Conservation (phyloP, 2,888 invertebrate genomes). For the Caenorhabditis sp. region DNA sequence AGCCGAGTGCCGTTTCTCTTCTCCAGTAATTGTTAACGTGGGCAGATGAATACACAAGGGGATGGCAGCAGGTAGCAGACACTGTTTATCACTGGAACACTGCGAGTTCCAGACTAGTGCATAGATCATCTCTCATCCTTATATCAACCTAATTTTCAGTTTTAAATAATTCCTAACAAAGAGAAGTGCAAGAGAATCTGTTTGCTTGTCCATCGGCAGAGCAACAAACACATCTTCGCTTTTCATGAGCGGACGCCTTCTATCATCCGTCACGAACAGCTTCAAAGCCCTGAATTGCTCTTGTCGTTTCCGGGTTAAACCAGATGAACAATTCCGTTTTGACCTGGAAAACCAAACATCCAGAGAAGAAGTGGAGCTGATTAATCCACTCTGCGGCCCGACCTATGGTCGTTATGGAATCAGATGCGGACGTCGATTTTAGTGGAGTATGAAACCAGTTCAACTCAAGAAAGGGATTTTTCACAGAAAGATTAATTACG, state of each 20-base stretch:
- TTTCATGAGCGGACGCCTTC: conserved; percentile 36
- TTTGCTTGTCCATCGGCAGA: neutral
- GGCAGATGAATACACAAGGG: conserved; percentile 5
- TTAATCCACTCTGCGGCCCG: too few relatives aligned
- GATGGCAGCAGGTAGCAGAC: neutral
- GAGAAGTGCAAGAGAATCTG: conserved; percentile 10
- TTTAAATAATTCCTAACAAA: too few relatives aligned
- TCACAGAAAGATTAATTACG: too few relatives aligned
- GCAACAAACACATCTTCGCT: conserved; percentile 25
- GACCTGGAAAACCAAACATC: conserved; percentile 43
- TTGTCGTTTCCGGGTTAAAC: conserved; percentile 49
- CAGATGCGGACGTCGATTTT: conserved; percentile 60
- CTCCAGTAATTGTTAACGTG: conserved; percentile 16
- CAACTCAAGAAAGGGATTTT: too few relatives aligned
- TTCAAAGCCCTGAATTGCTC: conserved; percentile 38
- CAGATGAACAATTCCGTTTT: conserved; percentile 50
- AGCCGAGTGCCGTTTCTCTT: conserved; percentile 2
- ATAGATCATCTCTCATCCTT: neutral
- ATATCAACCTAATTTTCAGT: too few relatives aligned
- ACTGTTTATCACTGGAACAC: neutral
- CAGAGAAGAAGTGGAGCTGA: too few relatives aligned
- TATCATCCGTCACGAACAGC: conserved; percentile 56
- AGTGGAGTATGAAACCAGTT: conserved; percentile 38
- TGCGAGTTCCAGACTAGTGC: neutral
- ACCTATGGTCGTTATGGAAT: too few relatives aligned